Base-by-base conservation (phyloP, 2,797 vertebrate species). In the Notoglanidium macrostoma region DNA sequence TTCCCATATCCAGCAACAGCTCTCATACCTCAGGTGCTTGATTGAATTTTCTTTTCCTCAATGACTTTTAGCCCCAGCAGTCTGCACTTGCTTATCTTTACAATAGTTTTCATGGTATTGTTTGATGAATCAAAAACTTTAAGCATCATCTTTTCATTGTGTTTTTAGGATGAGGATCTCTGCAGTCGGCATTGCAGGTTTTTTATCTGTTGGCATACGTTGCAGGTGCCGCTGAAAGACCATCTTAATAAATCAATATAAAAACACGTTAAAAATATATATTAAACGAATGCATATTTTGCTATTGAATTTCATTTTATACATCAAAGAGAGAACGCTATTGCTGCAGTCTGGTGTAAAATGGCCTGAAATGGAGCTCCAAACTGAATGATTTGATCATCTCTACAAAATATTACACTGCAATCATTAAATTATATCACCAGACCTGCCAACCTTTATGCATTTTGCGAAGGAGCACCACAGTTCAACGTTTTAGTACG, bases 1-100 rank as follows among this genome's bases (percentile, higher is more conserved):
- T 49, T 68, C 32, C 44, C 61, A 44, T 67, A 67, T 67, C 73
- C 74, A 70, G 85, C 63, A 61, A 49, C 61, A 80, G 54, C 29
- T 77, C 44, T 32, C 65, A 26, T n/a, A 61, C 32, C 73, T 9
- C 85, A 86, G 65, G 7, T 81, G 46, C 63, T 72, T 49, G 51
- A 79, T 79, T 72, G 51, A 72, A 46, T 81, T 81, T 72, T 29
- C 54, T 55, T 80, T 26, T 49, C 59, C 10, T 78, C 15, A 29
- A 4, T 79, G 32, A 79, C 54, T 57, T 59, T 79, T 54, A 61
- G 77, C 32, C 29, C 68, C 44, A 49, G 29, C 12, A 26, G 29
- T 9, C 51, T 81, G 14, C 17, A 12, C 65, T 81, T 49, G 32
- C 59, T 54, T 57, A 32, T 19, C 14, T 51, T 77, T 35, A 11